phyloP scores from a whole-genome alignment of 2,797 vertebrate genomes.

The Scolopax bukidnonensis region DNA sequence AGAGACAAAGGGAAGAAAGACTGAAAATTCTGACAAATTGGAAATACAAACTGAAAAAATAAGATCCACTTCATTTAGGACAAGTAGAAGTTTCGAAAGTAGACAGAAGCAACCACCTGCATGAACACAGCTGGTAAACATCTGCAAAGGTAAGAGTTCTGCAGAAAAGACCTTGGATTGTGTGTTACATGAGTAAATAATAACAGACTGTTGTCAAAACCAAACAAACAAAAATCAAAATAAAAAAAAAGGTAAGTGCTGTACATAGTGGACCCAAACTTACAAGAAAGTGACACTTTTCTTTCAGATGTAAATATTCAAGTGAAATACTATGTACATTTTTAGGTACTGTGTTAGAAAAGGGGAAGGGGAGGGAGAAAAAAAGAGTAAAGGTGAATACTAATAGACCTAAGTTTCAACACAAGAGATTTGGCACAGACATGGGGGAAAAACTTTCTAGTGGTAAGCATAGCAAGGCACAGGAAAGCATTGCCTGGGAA shows the following conservation, averaged over 20 bases:
- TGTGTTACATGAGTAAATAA: background rate
- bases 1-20: background rate
- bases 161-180: background rate
- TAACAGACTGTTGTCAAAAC: background rate
- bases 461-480: background rate
- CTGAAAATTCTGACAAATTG: background rate
- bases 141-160: background rate
- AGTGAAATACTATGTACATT: background rate
- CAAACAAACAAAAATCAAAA: background rate
- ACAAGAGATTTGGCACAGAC: background rate
- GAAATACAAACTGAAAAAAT: background rate
- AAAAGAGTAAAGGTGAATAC: background rate
- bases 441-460: background rate
- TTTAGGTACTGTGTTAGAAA: background rate
- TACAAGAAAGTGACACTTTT: background rate
- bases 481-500: constrained; percentile 23
- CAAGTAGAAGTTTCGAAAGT: background rate
- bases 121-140: background rate
- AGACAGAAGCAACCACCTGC: background rate
- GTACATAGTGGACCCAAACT: background rate
- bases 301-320: background rate
- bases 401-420: background rate
- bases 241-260: background rate
- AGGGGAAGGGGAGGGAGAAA: rapidly evolving
- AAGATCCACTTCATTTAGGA: background rate